Evolutionary conservation across 2,888 invertebrate genomes (phyloP), one percentile per base, ranked within the genome.

Genomic region (Lepas anatifera): DNA sequence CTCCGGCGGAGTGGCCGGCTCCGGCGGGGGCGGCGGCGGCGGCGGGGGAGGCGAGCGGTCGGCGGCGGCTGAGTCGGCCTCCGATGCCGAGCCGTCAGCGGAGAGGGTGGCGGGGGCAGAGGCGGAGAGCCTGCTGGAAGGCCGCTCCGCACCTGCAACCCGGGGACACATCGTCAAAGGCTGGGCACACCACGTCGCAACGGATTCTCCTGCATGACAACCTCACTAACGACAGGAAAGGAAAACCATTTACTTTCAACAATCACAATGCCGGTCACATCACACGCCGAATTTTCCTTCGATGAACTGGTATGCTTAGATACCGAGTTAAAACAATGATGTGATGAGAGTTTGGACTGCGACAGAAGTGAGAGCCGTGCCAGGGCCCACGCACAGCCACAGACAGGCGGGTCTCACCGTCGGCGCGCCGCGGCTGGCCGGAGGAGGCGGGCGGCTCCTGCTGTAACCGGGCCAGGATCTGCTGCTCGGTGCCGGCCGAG

Each of bases 401-500:
- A 18, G 27, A 27, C 27, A 25, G 48, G 8, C n/a, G n/a, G n/a
- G n/a, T n/a, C n/a, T n/a, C n/a, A n/a, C 18, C n/a, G 48, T 18
- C 27, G 25, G 48, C 48, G 41, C 48, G 48, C 48, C n/a, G n/a
- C 48, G 18, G 25, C 18, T 25, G 48, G 48, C 48, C n/a, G 48
- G n/a, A n/a, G 48, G 48, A n/a, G n/a, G n/a, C 18, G n/a, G 7
- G n/a, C 48, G 58, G 71, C 22, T 67, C 71, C 72, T 70, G 71
- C 29, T 72, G 74, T 39, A 74, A 70, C 16, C 70, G 69, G 32
- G 68, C 70, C n/a, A 73, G 70, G 43, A 74, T 74, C 35, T 70
- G 70, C 39, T 71, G 63, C 69, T 74, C 74, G 2, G 69, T 72
- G 58, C 32, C 58, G 46, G 69, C 58, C 39, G 69, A 70, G 66